phyloP scores from a whole-genome alignment of 2,797 vertebrate species.

The Enteromius fasciolatus region DNA sequence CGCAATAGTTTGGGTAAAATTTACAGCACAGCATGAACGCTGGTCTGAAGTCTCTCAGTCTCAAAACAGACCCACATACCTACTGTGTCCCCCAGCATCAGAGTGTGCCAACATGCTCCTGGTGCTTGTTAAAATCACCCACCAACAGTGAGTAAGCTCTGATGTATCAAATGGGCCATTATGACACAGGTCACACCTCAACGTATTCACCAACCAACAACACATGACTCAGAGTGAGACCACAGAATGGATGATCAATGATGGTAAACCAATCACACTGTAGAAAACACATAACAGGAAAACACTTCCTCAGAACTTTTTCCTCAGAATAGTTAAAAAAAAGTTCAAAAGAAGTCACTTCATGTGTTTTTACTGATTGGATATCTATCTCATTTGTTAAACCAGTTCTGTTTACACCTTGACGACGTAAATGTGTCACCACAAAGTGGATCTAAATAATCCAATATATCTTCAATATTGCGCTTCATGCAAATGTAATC shows the following conservation, averaged over 20 bases:
- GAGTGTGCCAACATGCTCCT: neutral
- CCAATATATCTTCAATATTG: too few relatives aligned
- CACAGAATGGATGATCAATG: conserved; percentile 8
- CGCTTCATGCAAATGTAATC: too few relatives aligned
- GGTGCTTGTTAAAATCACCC: neutral
- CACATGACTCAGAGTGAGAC: conserved; percentile 3
- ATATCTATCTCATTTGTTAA: too few relatives aligned
- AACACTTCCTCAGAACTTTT: too few relatives aligned
- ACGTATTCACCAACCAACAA: neutral
- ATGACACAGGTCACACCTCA: conserved; percentile 3
- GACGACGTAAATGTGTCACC: too few relatives aligned
- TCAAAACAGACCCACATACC: neutral
- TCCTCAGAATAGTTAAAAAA: neutral
- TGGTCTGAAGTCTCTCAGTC: neutral
- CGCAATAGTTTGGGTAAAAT: conserved; percentile 18
- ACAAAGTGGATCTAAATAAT: too few relatives aligned
- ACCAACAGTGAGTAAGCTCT: conserved; percentile 1
- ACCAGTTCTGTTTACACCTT: too few relatives aligned
- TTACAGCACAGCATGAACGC: neutral
- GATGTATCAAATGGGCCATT: neutral
- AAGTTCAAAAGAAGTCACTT: too few relatives aligned
- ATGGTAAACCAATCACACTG: neutral
- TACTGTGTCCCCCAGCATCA: neutral
- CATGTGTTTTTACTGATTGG: too few relatives aligned
- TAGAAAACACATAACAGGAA: neutral